Percentiles rank a stretch among this genome's conserved stretches.
phyloP scores from a whole-genome alignment of 2,113 vertebrate genomes.

The Neotoma lepida region DNA sequence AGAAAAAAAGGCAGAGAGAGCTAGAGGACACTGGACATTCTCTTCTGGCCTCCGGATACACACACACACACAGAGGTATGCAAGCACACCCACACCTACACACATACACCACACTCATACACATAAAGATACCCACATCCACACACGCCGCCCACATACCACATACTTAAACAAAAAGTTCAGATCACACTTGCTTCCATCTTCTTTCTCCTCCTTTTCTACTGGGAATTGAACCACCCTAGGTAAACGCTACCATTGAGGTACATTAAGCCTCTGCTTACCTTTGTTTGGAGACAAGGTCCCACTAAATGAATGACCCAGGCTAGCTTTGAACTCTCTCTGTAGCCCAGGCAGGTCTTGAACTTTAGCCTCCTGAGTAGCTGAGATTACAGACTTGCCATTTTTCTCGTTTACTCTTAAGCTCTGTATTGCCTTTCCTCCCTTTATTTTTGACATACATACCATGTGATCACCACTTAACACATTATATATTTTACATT shows the following conservation, averaged over 20 bases:
- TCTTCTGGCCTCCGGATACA: background rate
- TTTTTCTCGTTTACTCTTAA: background rate
- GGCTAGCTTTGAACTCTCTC: background rate
- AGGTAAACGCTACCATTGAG: background rate
- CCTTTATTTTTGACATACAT: background rate
- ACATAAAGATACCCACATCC: background rate
- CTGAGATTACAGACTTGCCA: background rate
- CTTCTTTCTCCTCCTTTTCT: background rate
- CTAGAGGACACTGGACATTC: background rate
- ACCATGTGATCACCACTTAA: conserved; percentile 11
- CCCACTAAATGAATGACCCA: background rate
- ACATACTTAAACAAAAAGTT: background rate
- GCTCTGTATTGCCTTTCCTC: background rate
- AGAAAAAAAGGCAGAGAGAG: background rate
- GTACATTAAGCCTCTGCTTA: background rate
- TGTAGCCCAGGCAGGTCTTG: background rate
- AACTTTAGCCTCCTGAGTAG: background rate
- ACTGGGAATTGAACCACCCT: background rate
- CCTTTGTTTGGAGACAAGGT: background rate
- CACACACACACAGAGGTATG: background rate
- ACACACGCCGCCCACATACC: background rate
- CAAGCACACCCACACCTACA: background rate
- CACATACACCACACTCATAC: background rate
- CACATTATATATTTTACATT: conserved; percentile 16
- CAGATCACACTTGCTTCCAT: background rate